Conservation (phyloP, 2,888 invertebrate genomes). For the Aradus depressus region DNA sequence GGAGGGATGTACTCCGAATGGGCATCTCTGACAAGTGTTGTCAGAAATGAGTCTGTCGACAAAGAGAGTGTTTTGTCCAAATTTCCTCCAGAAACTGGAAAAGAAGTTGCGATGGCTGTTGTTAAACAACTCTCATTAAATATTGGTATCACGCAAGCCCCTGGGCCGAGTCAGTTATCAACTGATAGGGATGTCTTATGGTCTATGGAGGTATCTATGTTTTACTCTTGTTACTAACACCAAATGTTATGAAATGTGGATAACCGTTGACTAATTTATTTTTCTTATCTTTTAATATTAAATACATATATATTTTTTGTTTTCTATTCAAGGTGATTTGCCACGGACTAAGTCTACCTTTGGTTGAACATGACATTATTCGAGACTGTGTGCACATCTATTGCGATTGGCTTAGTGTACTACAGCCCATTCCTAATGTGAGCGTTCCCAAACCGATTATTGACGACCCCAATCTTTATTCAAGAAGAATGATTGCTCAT, state of each 20-base stretch:
- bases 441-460: conserved; percentile 81
- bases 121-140: conserved; percentile 64
- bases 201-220: conserved; percentile 55
- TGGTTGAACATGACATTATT: conserved; percentile 86
- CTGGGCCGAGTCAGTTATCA: conserved; percentile 70
- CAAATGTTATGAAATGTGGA: background rate
- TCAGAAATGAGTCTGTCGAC: conserved; percentile 53
- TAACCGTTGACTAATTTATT: too few relatives aligned
- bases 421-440: conserved; percentile 70
- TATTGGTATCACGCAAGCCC: conserved; percentile 61
- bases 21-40: conserved; percentile 56
- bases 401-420: conserved; percentile 89
- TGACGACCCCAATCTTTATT: conserved; percentile 82
- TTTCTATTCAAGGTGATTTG: conserved; percentile 57
- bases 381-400: conserved; percentile 94
- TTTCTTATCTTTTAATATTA: conserved; percentile 1
- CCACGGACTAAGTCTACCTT: conserved; percentile 78
- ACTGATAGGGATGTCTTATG: conserved; percentile 61
- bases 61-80: conserved; percentile 67
- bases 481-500: conserved; percentile 80
- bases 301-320: background rate
- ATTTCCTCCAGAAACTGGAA: conserved; percentile 58
- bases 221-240: too few relatives aligned
- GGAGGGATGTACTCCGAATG: conserved; percentile 75
- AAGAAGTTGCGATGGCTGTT: conserved; percentile 69